A percentile compares a stretch with the other conserved stretches of the same genome.
These are phyloP conservation scores for Aphodius granarius DNA, from an alignment of 2,888 invertebrate genomes.

Conservation along the genomic window DNA sequence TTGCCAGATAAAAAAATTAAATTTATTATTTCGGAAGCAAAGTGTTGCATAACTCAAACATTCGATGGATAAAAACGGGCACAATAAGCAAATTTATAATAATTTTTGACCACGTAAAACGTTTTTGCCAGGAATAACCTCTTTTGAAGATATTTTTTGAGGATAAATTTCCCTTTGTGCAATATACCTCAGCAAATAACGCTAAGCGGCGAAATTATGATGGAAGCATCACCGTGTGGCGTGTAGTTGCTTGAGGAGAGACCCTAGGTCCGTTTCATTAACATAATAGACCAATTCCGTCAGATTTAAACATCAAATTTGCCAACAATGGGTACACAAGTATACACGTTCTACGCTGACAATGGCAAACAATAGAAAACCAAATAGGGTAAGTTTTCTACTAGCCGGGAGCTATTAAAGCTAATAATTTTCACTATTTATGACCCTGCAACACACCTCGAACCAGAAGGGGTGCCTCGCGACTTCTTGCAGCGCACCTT, in stretches of 20 bases:
- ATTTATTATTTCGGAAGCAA: too few species aligned
- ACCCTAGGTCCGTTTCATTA: conserved; percentile 15
- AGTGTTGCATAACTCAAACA: too few species aligned
- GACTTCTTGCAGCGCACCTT: conserved; percentile 33
- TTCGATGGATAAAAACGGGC: too few species aligned
- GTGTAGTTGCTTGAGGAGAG: too few species aligned
- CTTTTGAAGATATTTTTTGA: too few species aligned
- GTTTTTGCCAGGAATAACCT: too few species aligned
- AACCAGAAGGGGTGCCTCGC: not conserved
- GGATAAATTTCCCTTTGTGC: not conserved
- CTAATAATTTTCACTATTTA: conserved; percentile 42
- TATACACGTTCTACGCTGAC: conserved; percentile 26
- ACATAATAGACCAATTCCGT: conserved; percentile 28
- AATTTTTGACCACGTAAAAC: too few species aligned
- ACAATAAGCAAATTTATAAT: too few species aligned
- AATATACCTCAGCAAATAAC: not conserved
- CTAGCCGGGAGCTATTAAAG: conserved; percentile 38
- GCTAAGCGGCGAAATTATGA: not conserved
- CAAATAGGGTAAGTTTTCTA: conserved; percentile 33
- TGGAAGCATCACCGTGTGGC: not conserved
- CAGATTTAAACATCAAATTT: conserved; percentile 31
- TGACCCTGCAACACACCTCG: conserved; percentile 33
- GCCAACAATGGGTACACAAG: conserved; percentile 28
- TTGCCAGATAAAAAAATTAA: too few species aligned
- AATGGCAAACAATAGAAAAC: conserved; percentile 32